A percentile compares a stretch with the other conserved stretches of the same genome.
phyloP scores from a whole-genome alignment of 2,888 invertebrate genomes.

The Adineta ricciae region DNA sequence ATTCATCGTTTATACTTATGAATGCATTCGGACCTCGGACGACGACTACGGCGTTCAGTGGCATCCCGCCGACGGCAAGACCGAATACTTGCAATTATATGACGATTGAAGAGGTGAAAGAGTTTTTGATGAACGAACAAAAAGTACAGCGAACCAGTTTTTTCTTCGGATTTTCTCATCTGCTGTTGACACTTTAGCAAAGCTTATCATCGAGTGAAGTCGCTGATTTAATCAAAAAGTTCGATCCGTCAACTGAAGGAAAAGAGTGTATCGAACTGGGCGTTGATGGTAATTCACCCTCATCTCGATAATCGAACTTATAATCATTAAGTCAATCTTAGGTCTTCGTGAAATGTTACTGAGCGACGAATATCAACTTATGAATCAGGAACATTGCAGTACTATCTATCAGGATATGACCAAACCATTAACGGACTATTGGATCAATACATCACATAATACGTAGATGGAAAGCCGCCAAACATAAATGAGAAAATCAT shows the following conservation, averaged over 20 bases:
- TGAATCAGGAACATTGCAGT: neutral
- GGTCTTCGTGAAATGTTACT: slow-evolving; percentile 14
- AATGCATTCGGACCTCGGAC: neutral
- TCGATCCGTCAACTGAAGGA: slow-evolving; percentile 2
- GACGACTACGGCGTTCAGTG: neutral
- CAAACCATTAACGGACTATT: neutral
- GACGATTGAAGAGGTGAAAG: neutral
- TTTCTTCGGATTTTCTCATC: neutral
- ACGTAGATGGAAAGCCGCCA: neutral
- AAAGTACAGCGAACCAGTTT: neutral
- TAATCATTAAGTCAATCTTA: neutral
- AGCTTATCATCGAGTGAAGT: neutral
- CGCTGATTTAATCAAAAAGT: neutral
- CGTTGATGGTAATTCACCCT: neutral
- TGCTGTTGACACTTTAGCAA: neutral
- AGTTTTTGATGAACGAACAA: neutral
- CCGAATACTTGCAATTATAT: neutral
- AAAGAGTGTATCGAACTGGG: slow-evolving; percentile 2
- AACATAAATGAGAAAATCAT: too few species aligned
- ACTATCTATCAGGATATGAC: slow-evolving; percentile 20
- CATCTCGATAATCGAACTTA: neutral
- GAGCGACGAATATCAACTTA: neutral
- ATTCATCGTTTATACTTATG: neutral
- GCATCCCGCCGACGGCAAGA: neutral
- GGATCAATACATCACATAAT: slow-evolving; percentile 17